Evolutionary conservation across 1,140 invertebrate species (phyloP).

Genomic region (Zaprionus ornatus): DNA sequence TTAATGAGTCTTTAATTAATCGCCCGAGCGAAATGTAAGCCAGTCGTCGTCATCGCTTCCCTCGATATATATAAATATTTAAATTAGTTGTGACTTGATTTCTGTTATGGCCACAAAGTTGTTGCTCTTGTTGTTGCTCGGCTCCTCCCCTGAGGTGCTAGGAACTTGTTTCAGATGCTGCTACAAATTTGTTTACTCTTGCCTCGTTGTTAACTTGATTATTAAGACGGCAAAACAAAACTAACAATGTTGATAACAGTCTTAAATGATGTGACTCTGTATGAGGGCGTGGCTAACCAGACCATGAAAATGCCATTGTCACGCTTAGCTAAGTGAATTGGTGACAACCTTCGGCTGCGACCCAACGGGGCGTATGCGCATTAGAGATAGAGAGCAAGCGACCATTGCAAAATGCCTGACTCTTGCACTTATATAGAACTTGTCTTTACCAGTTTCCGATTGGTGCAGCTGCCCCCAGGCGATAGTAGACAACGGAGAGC

Average conservation of each 20-base stretch:
- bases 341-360: slow-evolving; percentile 7
- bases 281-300: slow-evolving; percentile 35
- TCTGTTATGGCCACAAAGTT: slow-evolving; percentile 52
- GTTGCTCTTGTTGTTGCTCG: slow-evolving; percentile 15
- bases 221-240: slow-evolving; percentile 54
- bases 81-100: slow-evolving; percentile 62
- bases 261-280: slow-evolving; percentile 39
- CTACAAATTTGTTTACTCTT: slow-evolving; percentile 49
- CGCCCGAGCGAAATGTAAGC: slow-evolving; percentile 56
- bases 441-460: slow-evolving; percentile 47
- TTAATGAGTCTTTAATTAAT: slow-evolving; percentile 81
- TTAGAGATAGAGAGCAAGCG: background rate
- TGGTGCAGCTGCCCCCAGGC: slow-evolving; percentile 46
- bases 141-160: slow-evolving; percentile 71
- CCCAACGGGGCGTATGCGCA: slow-evolving; percentile 17
- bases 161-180: slow-evolving; percentile 67
- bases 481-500: background rate
- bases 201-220: slow-evolving; percentile 47
- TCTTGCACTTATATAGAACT: slow-evolving; percentile 28
- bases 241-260: slow-evolving; percentile 40
- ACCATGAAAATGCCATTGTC: background rate
- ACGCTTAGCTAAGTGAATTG: slow-evolving; percentile 16
- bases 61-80: slow-evolving; percentile 56
- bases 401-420: slow-evolving; percentile 49
- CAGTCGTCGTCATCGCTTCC: slow-evolving; percentile 17